Conservation (phyloP, 1,140 invertebrate species). For the Calliopsis andreniformis region DNA sequence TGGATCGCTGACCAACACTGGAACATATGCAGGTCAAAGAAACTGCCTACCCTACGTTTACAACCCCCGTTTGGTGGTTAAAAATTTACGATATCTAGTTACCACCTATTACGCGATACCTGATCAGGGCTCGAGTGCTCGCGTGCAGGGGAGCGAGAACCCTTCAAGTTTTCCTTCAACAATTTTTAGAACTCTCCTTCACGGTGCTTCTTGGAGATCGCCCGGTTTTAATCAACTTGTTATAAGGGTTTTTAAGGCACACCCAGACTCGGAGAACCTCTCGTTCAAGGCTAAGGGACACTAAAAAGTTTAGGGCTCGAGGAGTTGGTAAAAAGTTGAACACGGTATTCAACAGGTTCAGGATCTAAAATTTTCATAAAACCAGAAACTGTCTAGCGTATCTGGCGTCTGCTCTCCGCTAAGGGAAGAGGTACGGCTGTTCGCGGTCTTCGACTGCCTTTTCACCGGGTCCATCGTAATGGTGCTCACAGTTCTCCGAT, state of each 20-base stretch:
- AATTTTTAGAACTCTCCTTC: neutral
- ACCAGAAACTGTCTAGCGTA: conserved; percentile 40
- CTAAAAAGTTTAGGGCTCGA: neutral
- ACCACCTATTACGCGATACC: neutral
- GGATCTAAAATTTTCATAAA: conserved; percentile 59
- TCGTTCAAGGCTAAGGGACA: neutral
- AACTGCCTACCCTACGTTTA: conserved; percentile 2
- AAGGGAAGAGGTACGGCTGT: conserved; percentile 32
- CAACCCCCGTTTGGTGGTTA: neutral
- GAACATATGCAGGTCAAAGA: conserved; percentile 14
- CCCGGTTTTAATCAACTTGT: too few relatives aligned
- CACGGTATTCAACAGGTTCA: conserved; percentile 57
- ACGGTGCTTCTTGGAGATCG: too few relatives aligned
- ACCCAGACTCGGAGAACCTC: neutral
- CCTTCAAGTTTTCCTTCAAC: neutral
- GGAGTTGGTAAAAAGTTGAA: neutral
- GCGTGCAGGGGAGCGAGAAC: too few relatives aligned
- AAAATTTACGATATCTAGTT: conserved; percentile 14
- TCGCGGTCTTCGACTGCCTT: conserved; percentile 54
- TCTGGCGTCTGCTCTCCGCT: conserved; percentile 32
- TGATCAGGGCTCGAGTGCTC: neutral
- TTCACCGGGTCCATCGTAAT: conserved; percentile 64
- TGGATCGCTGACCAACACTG: neutral
- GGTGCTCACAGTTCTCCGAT: conserved; percentile 71
- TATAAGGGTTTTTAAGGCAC: neutral